Evolutionary conservation across 64 coral and sea anemone genomes (phyloP), one percentile per base, ranked within the genome.

Genomic region (Montipora efflorescens): DNA sequence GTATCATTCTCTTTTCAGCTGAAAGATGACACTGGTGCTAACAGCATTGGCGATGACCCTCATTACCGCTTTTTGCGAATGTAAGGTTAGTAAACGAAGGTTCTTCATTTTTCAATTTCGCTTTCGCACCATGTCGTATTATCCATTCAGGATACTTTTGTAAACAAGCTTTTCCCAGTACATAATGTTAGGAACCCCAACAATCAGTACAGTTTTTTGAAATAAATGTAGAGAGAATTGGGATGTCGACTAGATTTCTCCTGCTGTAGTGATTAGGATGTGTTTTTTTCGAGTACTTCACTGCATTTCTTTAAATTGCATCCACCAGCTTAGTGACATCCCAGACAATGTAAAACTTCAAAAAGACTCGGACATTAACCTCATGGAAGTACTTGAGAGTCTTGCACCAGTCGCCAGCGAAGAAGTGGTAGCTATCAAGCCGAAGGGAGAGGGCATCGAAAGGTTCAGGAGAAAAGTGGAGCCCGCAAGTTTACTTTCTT

Each of bases 341-440:
- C 96, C 96, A 64, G 96, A 98, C 72, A 98, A 98, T 85, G 96
- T 95, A 1, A 89, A 98, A 73, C 93, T 98, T 67, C 96, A 93
- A 84, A 98, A 98, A 78, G 96, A 98, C 69, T 89, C 93, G 72
- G 90, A 98, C 66, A 98, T 98, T 19, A 98, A 98, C 53, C 88
- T 98, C 61, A 95, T 98, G 96, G 91, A 98, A 49, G 96, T 98
- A 6, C 66, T 98, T 91, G 96, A 98, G 82, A 98, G 96, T 47
- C 87, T 98, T 18, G 96, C 96, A 19, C 96, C 96, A 21, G 84
- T 98, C 10, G 48, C 96, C 7, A 93, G 82, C 71, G 96, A 98
- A 8, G 93, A 88, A 44, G 96, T 92, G 67, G 96, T 93, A 44
- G 83, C 89, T 84, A 51, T 98, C 36, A 90, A 58, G 67, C 89